Base-by-base conservation (phyloP, 2,888 invertebrate genomes). In the Epinotia bilunana region DNA sequence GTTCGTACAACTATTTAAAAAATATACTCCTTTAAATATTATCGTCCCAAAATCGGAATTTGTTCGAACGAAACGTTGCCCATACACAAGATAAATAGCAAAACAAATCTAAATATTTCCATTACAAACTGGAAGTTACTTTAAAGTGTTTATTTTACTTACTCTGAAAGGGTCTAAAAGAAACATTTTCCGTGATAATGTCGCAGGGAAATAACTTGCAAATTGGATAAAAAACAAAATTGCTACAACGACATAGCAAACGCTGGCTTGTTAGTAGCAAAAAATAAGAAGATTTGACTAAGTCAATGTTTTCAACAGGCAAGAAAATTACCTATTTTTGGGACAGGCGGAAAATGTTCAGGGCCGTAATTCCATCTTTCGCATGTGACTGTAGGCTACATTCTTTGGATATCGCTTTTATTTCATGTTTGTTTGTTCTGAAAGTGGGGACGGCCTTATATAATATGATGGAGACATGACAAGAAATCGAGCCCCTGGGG, bases 181-280 rank as follows among this genome's bases (percentile, higher is more conserved):
- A 72, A 67, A 60, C 74, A 70, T 72, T 75, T 75, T 75, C 75
- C 61, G 18, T 55, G 72, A 72, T 75, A 62, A 75, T 67, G 70
- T 65, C 53, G 57, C 64, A 58, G 39, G 71, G 75, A 75, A 75
- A 75, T 75, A 67, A 72, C 75, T 75, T 72, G 71, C 46, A 75
- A 75, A 75, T 75, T 75, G 67, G 67, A 75, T 75, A 62, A 71
- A 75, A 75, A 72, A 75, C 43, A 62, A 67, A 74, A 75, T 72
- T 75, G 71, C 67, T 73, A 33, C 61, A 61, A 60, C 49, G 64
- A 61, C 72, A 55, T 71, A 58, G 46, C 74, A n/a, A 64, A 65
- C 18, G 53, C 39, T 33, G 70, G 60, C 70, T 74, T 60, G 70
- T 71, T 65, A 71, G 58, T 23, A 57, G 69, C 28, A 65, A 58